phyloP scores from a whole-genome alignment of 2,888 invertebrate genomes.

The Marronus borbonicus region DNA sequence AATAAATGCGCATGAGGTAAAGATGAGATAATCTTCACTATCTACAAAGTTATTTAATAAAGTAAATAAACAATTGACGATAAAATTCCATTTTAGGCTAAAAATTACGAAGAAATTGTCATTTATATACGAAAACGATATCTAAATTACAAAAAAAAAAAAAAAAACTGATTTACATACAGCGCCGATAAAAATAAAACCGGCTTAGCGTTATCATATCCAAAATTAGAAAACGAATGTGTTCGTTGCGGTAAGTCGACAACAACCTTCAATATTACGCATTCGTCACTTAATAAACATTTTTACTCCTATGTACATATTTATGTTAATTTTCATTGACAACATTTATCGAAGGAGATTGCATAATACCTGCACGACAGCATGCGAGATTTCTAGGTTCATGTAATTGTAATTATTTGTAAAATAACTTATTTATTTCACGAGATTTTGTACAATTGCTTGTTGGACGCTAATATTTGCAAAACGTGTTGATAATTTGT shows the following conservation, averaged over 20 bases:
- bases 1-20: not conserved
- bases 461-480: too few species aligned
- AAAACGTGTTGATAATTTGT: too few species aligned
- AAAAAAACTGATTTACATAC: not conserved
- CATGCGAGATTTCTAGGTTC: too few species aligned
- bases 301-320: too few species aligned
- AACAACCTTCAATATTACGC: not conserved
- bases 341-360: too few species aligned
- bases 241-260: not conserved
- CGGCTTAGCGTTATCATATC: slow-evolving; percentile 16
- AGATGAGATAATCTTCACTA: not conserved
- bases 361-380: too few species aligned
- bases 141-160: not conserved
- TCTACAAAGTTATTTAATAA: not conserved
- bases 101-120: slow-evolving; percentile 8
- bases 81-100: slow-evolving; percentile 31
- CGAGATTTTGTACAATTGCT: too few species aligned
- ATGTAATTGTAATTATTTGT: too few species aligned
- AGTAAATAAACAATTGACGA: not conserved
- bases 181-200: not conserved
- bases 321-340: too few species aligned
- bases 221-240: slow-evolving; percentile 18
- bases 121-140: slow-evolving; percentile 13
- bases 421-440: too few species aligned
- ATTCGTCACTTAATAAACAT: not conserved